Evolutionary conservation across 1,140 invertebrate genomes (phyloP), one percentile per base, ranked within the genome.

Genomic region (Drosophila chauvacae): DNA sequence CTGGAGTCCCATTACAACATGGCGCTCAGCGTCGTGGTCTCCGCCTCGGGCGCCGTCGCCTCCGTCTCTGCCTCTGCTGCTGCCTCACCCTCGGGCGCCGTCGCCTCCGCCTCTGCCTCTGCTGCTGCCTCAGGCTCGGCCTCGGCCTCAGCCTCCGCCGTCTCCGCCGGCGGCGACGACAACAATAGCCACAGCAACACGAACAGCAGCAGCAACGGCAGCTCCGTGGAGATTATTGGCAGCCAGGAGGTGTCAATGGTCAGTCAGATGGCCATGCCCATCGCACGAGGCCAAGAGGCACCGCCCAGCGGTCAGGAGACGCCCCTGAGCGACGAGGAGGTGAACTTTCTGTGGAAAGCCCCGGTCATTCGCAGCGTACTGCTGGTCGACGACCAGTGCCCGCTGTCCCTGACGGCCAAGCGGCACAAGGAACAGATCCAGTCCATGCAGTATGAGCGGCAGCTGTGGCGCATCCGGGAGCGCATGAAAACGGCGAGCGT

Each of bases 401-500:
- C 91, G 3, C 45, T 92, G 1, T 91, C 91, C 14, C 91, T 92
- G 28, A n/a, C 71, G 14, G 81, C 90, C 2, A 92, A 91, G 60
- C 82, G 91, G 0, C 91, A 92, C 75, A 68, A 72, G 51, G 91
- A 91, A n/a, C 20, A 30, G 0, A 92, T 92, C 7, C 68, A 90
- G 30, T 69, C 62, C 0, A 55, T 91, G 26, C 23, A 30, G 7
- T 91, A 77, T 39, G 73, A 81, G 45, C 74, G 75, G 0, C 78
- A 80, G 18, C 18, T 53, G 0, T 92, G 92, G 92, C 88, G 92
- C 30, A 92, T 92, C 14, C 62, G 77, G 6, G 92, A 92, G 63
- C 91, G 92, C 96, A 98, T 99, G 97, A 99, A 99, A 94, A 99
- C 99, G 9, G 98, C 99, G n/a, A 99, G 98, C 93, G 99, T 99